Evolutionary conservation across 2,113 vertebrate species (phyloP).

Genomic region (rabbit (Oryctolagus cuniculus)): mOryCun1.1 NC_091432.1:127176501-127177000

Average conservation of each 20-base stretch:
- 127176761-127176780: fast-evolving
- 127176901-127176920: slow-evolving; percentile 70
- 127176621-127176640: not conserved
- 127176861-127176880: slow-evolving; percentile 20
- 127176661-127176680: not conserved
- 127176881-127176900: slow-evolving; percentile 55
- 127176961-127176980: slow-evolving; percentile 75
- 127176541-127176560: not conserved
- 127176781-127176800: fast-evolving
- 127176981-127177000: slow-evolving; percentile 80
- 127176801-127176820: fast-evolving
- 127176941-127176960: slow-evolving; percentile 68
- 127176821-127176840: not conserved
- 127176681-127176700: not conserved
- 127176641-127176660: not conserved
- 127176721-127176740: no score
- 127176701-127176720: not conserved
- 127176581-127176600: not conserved
- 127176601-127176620: not conserved
- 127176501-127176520: no score
- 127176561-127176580: not conserved
- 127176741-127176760: not conserved
- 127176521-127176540: not conserved
- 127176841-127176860: not conserved
- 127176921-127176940: slow-evolving; percentile 66